Evolutionary conservation across 35 echinoderm and acorn worm species (phyloP).

Genomic region (Ophiothrix spiculata): DNA sequence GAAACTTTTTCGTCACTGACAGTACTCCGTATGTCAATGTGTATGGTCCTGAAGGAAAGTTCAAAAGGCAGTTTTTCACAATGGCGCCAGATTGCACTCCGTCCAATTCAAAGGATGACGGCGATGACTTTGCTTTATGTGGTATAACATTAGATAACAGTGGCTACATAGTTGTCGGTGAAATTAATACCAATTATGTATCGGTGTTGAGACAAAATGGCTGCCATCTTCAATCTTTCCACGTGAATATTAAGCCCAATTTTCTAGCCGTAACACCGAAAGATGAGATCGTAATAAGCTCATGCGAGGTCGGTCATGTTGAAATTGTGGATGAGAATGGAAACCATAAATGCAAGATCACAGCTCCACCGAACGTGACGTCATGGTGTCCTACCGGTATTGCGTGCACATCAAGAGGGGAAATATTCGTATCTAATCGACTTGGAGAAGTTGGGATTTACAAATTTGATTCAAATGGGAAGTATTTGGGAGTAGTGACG

Average conservation of each 20-base stretch:
- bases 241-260: not conserved
- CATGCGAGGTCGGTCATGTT: not conserved
- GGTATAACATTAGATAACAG: not conserved
- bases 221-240: not conserved
- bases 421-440: not conserved
- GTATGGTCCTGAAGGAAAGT: not conserved
- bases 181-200: not conserved
- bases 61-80: not conserved
- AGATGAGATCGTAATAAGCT: not conserved
- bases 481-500: not conserved
- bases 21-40: not conserved
- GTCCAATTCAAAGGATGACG: not conserved
- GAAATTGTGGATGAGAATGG: not conserved
- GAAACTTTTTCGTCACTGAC: not conserved
- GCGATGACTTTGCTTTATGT: not conserved
- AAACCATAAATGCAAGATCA: not conserved
- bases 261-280: not conserved
- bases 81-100: not conserved
- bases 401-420: not conserved
- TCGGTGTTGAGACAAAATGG: not conserved
- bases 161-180: not conserved
- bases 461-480: not conserved
- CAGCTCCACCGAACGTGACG: not conserved
- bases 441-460: not conserved
- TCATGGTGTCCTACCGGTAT: not conserved